phyloP scores from a whole-genome alignment of 2,888 invertebrate species.

The Labia minor region DNA sequence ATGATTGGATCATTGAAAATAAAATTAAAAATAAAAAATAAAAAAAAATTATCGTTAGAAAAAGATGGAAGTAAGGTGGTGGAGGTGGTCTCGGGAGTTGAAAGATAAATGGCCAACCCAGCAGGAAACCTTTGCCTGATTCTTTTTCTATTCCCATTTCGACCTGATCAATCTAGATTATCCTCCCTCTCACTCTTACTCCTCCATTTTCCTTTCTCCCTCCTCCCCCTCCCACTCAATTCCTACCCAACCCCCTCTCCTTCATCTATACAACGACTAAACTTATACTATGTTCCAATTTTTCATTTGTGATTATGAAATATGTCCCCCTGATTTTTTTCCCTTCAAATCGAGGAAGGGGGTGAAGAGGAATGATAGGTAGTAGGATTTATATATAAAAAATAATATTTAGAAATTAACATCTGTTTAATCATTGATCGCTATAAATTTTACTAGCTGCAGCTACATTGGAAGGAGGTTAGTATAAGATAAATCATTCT shows the following conservation, averaged over 20 bases:
- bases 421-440: constrained; percentile 13
- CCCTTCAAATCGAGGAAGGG: background rate
- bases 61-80: too few relatives aligned
- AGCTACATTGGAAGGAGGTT: background rate
- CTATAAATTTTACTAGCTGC: background rate
- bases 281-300: background rate
- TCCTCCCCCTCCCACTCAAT: background rate
- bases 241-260: background rate
- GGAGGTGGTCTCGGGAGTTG: background rate
- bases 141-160: background rate
- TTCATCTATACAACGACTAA: background rate
- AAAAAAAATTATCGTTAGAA: too few relatives aligned
- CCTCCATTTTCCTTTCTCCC: background rate
- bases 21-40: too few relatives aligned
- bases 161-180: constrained; percentile 8
- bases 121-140: background rate
- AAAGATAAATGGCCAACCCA: background rate
- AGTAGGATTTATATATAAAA: too few relatives aligned
- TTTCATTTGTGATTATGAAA: constrained; percentile 13
- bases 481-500: background rate
- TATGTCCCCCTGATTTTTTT: constrained; percentile 13
- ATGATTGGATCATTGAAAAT: too few relatives aligned
- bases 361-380: too few relatives aligned
- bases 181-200: background rate
- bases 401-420: constrained; percentile 13